Conservation (phyloP, 2,797 vertebrate species). For the Tinamus major region DNA sequence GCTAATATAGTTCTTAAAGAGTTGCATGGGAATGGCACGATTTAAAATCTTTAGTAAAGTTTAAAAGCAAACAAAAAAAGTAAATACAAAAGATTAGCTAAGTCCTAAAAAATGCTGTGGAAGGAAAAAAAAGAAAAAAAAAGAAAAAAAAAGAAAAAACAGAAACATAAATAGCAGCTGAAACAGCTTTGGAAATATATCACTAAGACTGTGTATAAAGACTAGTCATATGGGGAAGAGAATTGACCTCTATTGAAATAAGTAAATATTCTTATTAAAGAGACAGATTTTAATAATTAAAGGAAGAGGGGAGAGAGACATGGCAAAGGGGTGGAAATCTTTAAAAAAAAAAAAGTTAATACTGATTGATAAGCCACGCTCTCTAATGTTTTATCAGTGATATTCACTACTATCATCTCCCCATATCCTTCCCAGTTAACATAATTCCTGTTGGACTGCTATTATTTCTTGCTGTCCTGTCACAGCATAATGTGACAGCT, state of each 20-base stretch:
- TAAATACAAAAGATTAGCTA: background rate
- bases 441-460: constrained; percentile 38
- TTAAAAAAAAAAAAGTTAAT: background rate
- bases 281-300: constrained; percentile 5
- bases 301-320: background rate
- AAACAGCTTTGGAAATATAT: background rate
- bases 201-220: background rate
- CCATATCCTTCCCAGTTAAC: background rate
- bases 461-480: constrained; percentile 40
- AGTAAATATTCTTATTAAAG: background rate
- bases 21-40: background rate
- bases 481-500: background rate
- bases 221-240: background rate
- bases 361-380: constrained; percentile 11
- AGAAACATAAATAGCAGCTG: background rate
- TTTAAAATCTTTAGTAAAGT: background rate
- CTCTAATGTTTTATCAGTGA: background rate
- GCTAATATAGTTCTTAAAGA: background rate
- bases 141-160: rapidly evolving
- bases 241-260: background rate
- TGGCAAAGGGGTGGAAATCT: background rate
- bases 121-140: background rate
- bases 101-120: background rate
- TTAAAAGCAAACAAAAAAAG: background rate
- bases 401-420: background rate